phyloP scores from a whole-genome alignment of 2,888 invertebrate species.

The Tiphia femorata region DNA sequence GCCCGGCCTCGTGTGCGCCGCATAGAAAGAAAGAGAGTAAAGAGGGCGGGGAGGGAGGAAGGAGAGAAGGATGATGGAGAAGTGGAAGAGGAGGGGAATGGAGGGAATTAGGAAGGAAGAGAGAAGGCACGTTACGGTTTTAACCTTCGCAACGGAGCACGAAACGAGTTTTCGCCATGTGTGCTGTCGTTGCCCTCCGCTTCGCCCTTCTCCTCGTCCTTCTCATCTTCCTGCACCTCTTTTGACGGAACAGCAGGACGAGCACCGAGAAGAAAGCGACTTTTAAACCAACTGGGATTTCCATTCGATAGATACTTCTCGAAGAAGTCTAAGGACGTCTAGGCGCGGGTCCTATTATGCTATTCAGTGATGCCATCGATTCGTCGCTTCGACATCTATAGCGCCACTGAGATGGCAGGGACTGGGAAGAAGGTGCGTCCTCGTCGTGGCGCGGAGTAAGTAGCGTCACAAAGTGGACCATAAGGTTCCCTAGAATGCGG shows the following conservation, averaged over 20 bases:
- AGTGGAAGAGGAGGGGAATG: constrained; percentile 1
- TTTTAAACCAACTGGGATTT: too few species aligned
- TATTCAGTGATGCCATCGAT: too few species aligned
- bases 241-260: not conserved
- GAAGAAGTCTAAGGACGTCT: too few species aligned
- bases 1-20: constrained; percentile 29
- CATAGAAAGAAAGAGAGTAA: constrained; percentile 2
- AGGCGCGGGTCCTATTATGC: too few species aligned
- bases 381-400: too few species aligned
- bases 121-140: constrained; percentile 52
- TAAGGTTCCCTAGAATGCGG: too few species aligned
- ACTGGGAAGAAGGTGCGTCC: too few species aligned
- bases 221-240: not conserved
- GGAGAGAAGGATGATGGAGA: constrained; percentile 7
- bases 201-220: not conserved
- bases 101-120: constrained; percentile 13
- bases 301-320: too few species aligned
- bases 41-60: not conserved
- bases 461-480: too few species aligned
- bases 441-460: too few species aligned
- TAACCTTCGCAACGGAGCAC: constrained; percentile 52
- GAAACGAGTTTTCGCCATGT: constrained; percentile 44
- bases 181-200: constrained; percentile 1
- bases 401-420: too few species aligned
- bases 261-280: too few species aligned